phyloP scores from a whole-genome alignment of 2,113 vertebrate genomes.

The Syrmaticus mikado region DNA sequence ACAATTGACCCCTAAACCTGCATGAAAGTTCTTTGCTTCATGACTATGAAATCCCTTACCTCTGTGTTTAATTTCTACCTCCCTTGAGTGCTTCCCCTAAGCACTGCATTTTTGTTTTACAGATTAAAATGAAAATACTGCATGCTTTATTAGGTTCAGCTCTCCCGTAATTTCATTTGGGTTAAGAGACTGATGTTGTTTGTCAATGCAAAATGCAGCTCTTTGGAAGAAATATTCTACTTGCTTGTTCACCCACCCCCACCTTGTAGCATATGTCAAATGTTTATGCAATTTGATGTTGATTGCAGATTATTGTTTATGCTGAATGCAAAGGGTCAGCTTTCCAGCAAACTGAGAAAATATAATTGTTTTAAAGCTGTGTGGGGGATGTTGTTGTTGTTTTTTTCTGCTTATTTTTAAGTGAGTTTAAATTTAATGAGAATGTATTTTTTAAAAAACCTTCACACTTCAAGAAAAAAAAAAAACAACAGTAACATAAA shows the following conservation, averaged over 20 bases:
- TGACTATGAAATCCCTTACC: background rate
- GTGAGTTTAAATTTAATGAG: background rate
- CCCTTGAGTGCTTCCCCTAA: background rate
- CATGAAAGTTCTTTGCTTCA: background rate
- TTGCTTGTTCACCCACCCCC: background rate
- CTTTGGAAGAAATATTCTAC: conserved; percentile 13
- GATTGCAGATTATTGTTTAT: conserved; percentile 46
- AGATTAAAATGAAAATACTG: conserved; percentile 46
- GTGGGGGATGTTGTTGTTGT: background rate
- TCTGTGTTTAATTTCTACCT: background rate
- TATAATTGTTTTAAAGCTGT: background rate
- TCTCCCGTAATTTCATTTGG: conserved; percentile 17
- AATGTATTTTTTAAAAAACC: background rate
- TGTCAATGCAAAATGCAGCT: conserved; percentile 46
- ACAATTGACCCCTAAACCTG: background rate
- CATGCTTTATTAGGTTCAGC: conserved; percentile 44
- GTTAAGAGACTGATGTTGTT: conserved; percentile 23
- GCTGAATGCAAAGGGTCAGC: background rate
- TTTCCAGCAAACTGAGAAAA: conserved; percentile 21
- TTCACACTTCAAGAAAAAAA: background rate
- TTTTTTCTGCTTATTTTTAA: background rate
- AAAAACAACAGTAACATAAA: background rate
- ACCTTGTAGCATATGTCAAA: conserved; percentile 2
- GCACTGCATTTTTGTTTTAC: conserved; percentile 25
- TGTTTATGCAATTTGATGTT: conserved; percentile 20